A percentile compares a stretch with the other conserved stretches of the same genome.
Conservation (phyloP, 2,888 invertebrate genomes). For the Barypeithes pellucidus region DNA sequence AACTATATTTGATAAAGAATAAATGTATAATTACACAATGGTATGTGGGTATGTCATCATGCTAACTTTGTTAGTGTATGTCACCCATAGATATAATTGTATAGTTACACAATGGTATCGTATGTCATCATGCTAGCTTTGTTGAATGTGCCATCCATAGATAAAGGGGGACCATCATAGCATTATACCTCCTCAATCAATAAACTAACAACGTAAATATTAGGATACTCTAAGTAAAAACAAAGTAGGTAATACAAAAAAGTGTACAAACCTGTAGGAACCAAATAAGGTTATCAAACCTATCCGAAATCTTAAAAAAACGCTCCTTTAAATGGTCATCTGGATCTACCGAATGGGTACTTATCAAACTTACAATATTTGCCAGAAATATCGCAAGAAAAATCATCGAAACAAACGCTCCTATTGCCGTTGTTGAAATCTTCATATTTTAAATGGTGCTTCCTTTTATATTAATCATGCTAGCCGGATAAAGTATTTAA, state of each 20-base stretch:
- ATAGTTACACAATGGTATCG: too few species aligned
- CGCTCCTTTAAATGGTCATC: slow-evolving; percentile 57
- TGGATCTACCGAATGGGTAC: slow-evolving; percentile 71
- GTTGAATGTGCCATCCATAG: too few species aligned
- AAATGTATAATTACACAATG: too few species aligned
- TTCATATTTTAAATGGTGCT: slow-evolving; percentile 72
- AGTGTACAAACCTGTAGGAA: slow-evolving; percentile 71
- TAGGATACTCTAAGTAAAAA: too few species aligned
- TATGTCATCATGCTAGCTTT: too few species aligned
- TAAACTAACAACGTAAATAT: too few species aligned
- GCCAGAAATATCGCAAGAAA: slow-evolving; percentile 79
- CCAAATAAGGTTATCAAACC: slow-evolving; percentile 79
- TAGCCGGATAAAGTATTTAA: slow-evolving; percentile 7
- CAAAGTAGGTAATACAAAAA: background rate
- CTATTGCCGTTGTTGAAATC: slow-evolving; percentile 76
- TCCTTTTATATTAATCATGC: slow-evolving; percentile 40
- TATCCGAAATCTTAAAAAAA: slow-evolving; percentile 74
- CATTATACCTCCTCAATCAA: too few species aligned
- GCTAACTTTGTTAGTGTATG: too few species aligned
- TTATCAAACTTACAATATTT: slow-evolving; percentile 79
- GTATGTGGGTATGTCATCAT: too few species aligned
- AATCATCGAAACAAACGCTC: slow-evolving; percentile 76
- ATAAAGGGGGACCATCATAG: too few species aligned
- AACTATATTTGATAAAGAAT: too few species aligned
- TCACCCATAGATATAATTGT: too few species aligned